phyloP scores from a whole-genome alignment of 2,888 invertebrate species.

The Perizoma flavofasciatum region DNA sequence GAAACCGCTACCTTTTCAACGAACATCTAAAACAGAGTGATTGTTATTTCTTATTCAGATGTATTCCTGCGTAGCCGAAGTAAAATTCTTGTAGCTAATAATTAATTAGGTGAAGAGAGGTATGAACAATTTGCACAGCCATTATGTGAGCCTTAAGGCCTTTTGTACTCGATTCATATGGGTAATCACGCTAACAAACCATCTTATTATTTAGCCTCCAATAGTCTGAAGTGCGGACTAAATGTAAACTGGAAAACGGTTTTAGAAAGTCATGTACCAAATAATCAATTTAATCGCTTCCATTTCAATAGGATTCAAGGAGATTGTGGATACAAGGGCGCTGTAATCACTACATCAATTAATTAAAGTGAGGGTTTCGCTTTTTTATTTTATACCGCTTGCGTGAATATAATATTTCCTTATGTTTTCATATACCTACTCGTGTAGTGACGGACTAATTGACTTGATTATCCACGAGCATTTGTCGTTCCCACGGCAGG shows the following conservation, averaged over 20 bases:
- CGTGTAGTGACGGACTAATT: constrained; percentile 14
- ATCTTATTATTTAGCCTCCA: constrained; percentile 3
- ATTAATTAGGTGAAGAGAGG: constrained; percentile 49
- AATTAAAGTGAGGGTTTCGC: too few relatives aligned
- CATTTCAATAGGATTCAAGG: too few relatives aligned
- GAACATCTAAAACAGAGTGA: constrained; percentile 27
- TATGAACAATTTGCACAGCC: constrained; percentile 44
- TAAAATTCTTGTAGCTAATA: constrained; percentile 41
- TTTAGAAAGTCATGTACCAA: too few relatives aligned
- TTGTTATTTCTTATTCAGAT: constrained; percentile 41
- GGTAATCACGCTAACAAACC: constrained; percentile 2
- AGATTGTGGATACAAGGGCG: too few relatives aligned
- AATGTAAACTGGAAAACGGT: background rate
- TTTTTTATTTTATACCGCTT: too few relatives aligned
- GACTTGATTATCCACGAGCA: constrained; percentile 4
- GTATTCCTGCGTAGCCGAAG: constrained; percentile 34
- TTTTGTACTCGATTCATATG: constrained; percentile 40
- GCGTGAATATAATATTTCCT: background rate
- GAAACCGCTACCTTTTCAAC: constrained; percentile 8
- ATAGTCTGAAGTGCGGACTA: constrained; percentile 4
- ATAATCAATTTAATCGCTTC: too few relatives aligned
- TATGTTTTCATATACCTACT: background rate
- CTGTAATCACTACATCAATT: too few relatives aligned
- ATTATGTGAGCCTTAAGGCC: constrained; percentile 41
- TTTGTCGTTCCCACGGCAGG: constrained; percentile 7